Evolutionary conservation across 1,140 invertebrate species (phyloP).

Genomic region (Papilio dardanus): DNA sequence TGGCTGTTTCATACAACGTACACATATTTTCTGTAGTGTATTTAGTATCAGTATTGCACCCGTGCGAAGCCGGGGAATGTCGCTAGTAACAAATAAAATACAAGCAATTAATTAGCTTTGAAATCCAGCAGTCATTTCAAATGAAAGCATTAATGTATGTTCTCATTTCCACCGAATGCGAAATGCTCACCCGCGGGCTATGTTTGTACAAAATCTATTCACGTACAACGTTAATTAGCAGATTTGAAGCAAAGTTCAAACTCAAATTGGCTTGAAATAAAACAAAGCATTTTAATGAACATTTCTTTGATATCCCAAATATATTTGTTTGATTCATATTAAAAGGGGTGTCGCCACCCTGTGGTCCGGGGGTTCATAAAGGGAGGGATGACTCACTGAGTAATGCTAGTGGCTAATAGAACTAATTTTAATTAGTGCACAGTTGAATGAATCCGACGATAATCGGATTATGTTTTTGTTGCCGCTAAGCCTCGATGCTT

Average conservation of each 20-base stretch:
- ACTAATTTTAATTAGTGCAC: background rate
- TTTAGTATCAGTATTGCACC: too few relatives aligned
- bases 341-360: background rate
- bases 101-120: background rate
- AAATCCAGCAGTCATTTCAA: background rate
- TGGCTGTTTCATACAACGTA: too few relatives aligned
- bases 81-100: background rate
- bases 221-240: conserved; percentile 12
- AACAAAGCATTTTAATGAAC: background rate
- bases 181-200: background rate
- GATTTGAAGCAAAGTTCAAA: conserved; percentile 6
- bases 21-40: too few relatives aligned
- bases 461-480: background rate
- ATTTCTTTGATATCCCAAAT: background rate
- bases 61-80: too few relatives aligned
- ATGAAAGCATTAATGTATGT: conserved; percentile 7
- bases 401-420: background rate
- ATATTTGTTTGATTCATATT: background rate
- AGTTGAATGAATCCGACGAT: background rate
- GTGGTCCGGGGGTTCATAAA: background rate
- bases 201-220: conserved; percentile 10
- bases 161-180: background rate
- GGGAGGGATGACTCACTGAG: background rate
- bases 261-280: conserved; percentile 1
- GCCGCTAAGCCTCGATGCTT: background rate